These are phyloP conservation scores for Regulus satrapa DNA, from an alignment of 2,113 vertebrate species.

Conservation along the genomic window DNA sequence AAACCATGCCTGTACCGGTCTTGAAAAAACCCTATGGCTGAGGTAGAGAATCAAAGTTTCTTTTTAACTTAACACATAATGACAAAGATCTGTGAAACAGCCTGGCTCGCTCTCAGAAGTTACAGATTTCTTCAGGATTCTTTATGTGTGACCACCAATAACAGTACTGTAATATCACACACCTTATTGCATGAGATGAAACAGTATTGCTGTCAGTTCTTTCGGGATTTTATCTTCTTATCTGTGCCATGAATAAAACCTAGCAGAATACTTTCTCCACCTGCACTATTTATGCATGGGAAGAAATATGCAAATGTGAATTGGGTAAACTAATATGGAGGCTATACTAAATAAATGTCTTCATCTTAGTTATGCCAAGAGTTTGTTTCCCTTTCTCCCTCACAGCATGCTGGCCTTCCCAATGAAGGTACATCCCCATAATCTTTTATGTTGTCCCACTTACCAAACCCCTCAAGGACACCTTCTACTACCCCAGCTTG, in stretches of 20 bases:
- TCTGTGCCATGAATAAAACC: background rate
- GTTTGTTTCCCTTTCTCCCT: background rate
- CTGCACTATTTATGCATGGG: background rate
- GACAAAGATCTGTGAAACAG: background rate
- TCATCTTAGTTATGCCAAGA: background rate
- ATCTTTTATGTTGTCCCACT: background rate
- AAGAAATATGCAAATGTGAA: background rate
- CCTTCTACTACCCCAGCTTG: rapidly evolving
- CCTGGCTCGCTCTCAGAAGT: background rate
- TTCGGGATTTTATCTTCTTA: background rate
- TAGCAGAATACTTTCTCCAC: background rate
- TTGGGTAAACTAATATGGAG: background rate
- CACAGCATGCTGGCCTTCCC: background rate
- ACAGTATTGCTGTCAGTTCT: background rate
- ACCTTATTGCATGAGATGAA: background rate
- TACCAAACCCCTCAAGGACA: background rate
- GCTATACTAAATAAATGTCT: background rate
- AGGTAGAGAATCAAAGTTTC: background rate
- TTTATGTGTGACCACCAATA: background rate
- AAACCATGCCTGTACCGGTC: background rate
- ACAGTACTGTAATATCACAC: background rate
- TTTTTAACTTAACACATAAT: background rate
- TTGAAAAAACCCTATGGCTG: background rate
- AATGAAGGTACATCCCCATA: background rate
- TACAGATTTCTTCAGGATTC: background rate